Evolutionary conservation across 2,113 vertebrate genomes (phyloP), one percentile per base, ranked within the genome.

Genomic region (Ceyx melanurus): DNA sequence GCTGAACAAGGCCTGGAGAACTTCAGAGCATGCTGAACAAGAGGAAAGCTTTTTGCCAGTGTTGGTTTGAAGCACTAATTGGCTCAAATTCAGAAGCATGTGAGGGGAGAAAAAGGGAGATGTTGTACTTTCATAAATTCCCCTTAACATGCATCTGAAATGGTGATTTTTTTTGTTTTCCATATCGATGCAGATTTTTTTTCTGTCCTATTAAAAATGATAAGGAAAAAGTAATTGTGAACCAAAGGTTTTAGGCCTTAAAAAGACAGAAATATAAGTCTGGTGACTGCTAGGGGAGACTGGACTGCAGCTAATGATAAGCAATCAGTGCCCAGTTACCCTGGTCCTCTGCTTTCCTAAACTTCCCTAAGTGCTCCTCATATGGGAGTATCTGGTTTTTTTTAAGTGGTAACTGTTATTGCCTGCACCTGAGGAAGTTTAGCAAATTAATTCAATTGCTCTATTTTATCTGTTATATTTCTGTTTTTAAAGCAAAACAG

Each of bases 401-500:
- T 96, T 91, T 40, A 88, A 85, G 76, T 74, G 48, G 60, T 82
- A 51, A 82, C 16, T 51, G n/a, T 42, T 77, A 51, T 33, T 87
- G 64, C 57, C 82, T 64, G 56, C 29, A 56, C 75, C 89, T 68
- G 43, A 80, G 92, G 51, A 72, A 76, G 15, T 76, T 80, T 0
- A 67, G 71, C 31, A 89, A 93, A 94, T 85, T 84, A 76, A 93
- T 91, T 73, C 43, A 54, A 45, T 86, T 94, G 72, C 71, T 88
- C 45, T 65, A 3, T 83, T 95, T 89, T 71, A 88, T 94, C 92
- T 74, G 45, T 48, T 75, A 1, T 60, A 48, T 83, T 93, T 91
- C 91, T 92, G 79, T 28, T 93, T 78, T 89, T 88, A 83, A 94
- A 89, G 48, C 72, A 89, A 91, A 86, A 15, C 85, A 91, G 76